Evolutionary conservation across 2,797 vertebrate species (phyloP).

Genomic region (Acropternis orthonyx): DNA sequence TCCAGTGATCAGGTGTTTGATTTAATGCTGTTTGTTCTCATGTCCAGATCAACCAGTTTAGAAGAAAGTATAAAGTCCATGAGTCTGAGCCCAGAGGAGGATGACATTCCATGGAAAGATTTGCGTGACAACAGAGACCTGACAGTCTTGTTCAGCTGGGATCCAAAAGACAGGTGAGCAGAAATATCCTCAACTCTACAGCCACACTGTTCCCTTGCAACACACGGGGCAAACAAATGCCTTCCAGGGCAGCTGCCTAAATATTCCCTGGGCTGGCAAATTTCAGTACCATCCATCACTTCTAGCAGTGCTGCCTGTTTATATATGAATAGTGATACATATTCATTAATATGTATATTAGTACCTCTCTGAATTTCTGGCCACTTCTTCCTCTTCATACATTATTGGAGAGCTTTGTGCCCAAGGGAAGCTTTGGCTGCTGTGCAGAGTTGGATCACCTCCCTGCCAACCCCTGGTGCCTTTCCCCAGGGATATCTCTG

Average conservation of each 20-base stretch:
- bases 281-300: neutral
- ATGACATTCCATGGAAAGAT: slow-evolving; percentile 93
- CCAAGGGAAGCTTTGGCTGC: neutral
- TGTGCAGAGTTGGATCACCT: neutral
- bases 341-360: neutral
- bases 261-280: neutral
- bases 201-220: neutral
- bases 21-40: neutral
- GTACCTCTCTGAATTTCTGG: neutral
- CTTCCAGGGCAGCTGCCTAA: neutral
- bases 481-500: slow-evolving; percentile 83
- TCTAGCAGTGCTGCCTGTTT: neutral
- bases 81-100: slow-evolving; percentile 93
- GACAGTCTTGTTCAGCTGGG: slow-evolving; percentile 93
- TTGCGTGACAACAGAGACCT: slow-evolving; percentile 95
- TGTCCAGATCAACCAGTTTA: slow-evolving; percentile 83
- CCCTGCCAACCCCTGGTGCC: slow-evolving; percentile 27
- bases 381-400: neutral
- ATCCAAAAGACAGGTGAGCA: slow-evolving; percentile 87
- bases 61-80: slow-evolving; percentile 96
- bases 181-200: neutral
- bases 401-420: neutral
- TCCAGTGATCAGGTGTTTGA: neutral
- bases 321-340: neutral
- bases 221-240: neutral